Conservation (phyloP, 1,140 invertebrate genomes). For the Popillia japonica region DNA sequence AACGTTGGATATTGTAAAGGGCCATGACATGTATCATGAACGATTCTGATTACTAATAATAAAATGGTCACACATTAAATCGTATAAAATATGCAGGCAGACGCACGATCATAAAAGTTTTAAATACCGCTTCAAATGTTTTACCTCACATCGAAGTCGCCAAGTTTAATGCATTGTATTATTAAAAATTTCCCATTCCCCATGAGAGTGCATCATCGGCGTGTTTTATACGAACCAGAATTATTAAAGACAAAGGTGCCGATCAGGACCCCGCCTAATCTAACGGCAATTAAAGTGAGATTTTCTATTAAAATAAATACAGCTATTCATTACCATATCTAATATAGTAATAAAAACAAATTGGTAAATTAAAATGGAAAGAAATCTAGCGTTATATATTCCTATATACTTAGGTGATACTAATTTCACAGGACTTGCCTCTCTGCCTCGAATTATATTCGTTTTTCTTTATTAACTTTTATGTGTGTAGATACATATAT, state of each 20-base stretch:
- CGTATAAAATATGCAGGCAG: constrained; percentile 43
- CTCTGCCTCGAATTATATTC: neutral
- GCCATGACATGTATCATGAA: neutral
- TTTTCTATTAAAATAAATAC: constrained; percentile 48
- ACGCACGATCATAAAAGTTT: constrained; percentile 44
- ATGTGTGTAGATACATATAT: constrained; percentile 9
- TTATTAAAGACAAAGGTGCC: constrained; percentile 44
- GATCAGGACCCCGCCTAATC: constrained; percentile 41
- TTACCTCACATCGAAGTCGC: constrained; percentile 39
- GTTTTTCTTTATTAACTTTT: constrained; percentile 13
- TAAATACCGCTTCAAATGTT: constrained; percentile 42
- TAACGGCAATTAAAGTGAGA: constrained; percentile 43
- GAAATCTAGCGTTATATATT: constrained; percentile 16
- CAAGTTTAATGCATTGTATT: constrained; percentile 42
- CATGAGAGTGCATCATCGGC: neutral
- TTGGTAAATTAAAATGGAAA: constrained; percentile 39
- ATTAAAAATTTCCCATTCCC: constrained; percentile 36
- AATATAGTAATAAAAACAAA: constrained; percentile 44
- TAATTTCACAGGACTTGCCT: neutral
- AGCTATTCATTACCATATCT: constrained; percentile 45
- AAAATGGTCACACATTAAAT: constrained; percentile 44
- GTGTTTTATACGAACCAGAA: constrained; percentile 32
- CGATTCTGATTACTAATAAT: constrained; percentile 39
- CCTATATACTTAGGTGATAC: constrained; percentile 12
- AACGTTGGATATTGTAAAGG: neutral